Conservation (phyloP, 2,888 invertebrate species). For the Heliconius aoede region DNA sequence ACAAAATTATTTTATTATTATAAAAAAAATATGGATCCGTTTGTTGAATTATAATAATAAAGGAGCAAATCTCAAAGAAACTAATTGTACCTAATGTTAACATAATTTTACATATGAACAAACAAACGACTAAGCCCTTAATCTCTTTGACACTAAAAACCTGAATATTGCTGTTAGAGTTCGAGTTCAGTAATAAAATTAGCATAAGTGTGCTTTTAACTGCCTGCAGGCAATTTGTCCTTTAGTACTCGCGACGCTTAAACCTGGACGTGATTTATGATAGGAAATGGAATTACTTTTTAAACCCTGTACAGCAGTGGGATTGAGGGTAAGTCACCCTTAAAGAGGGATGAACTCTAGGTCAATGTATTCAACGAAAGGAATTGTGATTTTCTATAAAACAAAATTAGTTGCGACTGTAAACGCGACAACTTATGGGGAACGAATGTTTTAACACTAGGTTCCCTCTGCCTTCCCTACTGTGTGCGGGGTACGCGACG, state of each 20-base stretch:
- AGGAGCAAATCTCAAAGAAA: not conserved
- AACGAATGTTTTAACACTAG: too few relatives aligned
- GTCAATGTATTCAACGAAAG: not conserved
- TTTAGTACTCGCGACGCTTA: slow-evolving; percentile 33
- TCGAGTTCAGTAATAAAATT: slow-evolving; percentile 44
- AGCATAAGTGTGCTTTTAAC: slow-evolving; percentile 46
- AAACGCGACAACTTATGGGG: too few relatives aligned
- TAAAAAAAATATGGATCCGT: not conserved
- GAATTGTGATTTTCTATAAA: too few relatives aligned
- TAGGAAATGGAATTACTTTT: slow-evolving; percentile 38
- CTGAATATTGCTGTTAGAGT: slow-evolving; percentile 34
- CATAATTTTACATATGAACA: slow-evolving; percentile 20
- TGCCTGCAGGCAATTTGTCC: slow-evolving; percentile 41
- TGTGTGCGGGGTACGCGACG: too few relatives aligned
- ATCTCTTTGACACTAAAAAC: slow-evolving; percentile 28
- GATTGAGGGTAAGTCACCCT: slow-evolving; percentile 26
- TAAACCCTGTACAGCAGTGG: slow-evolving; percentile 29
- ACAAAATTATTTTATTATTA: not conserved
- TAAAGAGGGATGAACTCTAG: slow-evolving; percentile 10
- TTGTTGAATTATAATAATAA: not conserved
- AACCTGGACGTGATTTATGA: slow-evolving; percentile 31
- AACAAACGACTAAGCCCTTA: slow-evolving; percentile 21
- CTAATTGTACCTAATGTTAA: not conserved
- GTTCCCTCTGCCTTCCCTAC: too few relatives aligned
- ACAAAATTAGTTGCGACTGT: too few relatives aligned